Base-by-base conservation (phyloP, 2,888 invertebrate species). In the Tolmerus cingulatus region DNA sequence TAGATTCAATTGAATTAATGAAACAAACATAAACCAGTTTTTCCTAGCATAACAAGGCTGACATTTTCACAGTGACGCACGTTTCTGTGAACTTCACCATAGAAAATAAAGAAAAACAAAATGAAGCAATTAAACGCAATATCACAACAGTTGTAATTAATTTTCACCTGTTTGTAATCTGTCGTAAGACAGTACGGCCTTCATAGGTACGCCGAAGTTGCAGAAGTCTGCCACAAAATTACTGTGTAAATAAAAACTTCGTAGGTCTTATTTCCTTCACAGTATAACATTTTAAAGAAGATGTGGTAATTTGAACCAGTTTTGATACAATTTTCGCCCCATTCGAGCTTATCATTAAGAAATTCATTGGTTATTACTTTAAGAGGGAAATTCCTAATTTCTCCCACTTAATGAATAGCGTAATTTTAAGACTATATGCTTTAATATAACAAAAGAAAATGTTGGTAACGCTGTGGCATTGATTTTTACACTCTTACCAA, bases 111-210 rank as follows among this genome's bases (percentile, higher is more conserved):
- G 66, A 27, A 66, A 66, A 66, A 66, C 23, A 66, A 23, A 66
- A 66, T 66, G 66, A 66, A 19, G 66, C 27, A 66, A 66, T 66
- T 66, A 66, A 66, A 12, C 19, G 66, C 23, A 66, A 66, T 66
- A 27, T 66, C 66, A 14, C 66, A 66, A 66, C 9, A 66, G 66
- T 23, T 16, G 51, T 79, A 79, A 79, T 79, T 79, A 79, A 79
- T 79, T 79, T 79, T 27, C 79, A 51, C 51, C 79, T 51, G 51
- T 27, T 79, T 79, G 46, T 51, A 51, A 23, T 66, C 66, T 66
- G 27, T 12, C 23, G 66, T 7, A 79, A 79, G 79, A 79, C 30
- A 30, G 8, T 46, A 12, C 40, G 51, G 55, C 79, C 79, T 79
- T 79, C 79, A 79, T 51, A 51, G n/a, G 12, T 5, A 34, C 30